phyloP scores from a whole-genome alignment of 2,797 vertebrate species.

The Poeciliopsis paucimaculata region DNA sequence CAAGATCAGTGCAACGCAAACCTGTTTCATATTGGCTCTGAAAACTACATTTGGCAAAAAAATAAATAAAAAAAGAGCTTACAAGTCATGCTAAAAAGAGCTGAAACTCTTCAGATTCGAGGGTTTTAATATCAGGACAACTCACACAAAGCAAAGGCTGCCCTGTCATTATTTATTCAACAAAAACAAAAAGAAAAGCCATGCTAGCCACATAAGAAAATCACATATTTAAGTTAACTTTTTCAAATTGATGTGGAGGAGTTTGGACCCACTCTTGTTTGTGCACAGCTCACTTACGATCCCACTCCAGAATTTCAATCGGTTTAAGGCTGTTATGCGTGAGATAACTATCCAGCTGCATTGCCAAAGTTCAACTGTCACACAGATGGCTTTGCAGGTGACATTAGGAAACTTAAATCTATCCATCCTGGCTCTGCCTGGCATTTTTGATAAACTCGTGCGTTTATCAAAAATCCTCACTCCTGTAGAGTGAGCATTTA shows the following conservation, averaged over 20 bases:
- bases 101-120: not conserved
- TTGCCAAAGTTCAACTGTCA: not conserved
- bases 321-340: not conserved
- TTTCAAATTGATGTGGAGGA: not conserved
- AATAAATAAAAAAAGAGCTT: not conserved
- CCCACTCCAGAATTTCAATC: not conserved
- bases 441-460: not conserved
- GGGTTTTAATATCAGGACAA: not conserved
- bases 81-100: not conserved
- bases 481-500: not conserved
- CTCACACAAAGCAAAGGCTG: not conserved
- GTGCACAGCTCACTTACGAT: not conserved
- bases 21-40: constrained; percentile 2
- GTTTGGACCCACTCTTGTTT: not conserved
- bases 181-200: not conserved
- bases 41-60: constrained; percentile 18
- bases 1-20: constrained; percentile 13
- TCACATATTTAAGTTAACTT: not conserved
- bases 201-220: not conserved
- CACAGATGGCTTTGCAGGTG: not conserved
- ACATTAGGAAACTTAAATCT: not conserved
- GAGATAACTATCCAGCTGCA: not conserved
- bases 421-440: not conserved
- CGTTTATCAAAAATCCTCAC: not conserved
- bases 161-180: not conserved